Evolutionary conservation across 2,888 invertebrate genomes (phyloP).

Genomic region (Mylabris sibirica): DNA sequence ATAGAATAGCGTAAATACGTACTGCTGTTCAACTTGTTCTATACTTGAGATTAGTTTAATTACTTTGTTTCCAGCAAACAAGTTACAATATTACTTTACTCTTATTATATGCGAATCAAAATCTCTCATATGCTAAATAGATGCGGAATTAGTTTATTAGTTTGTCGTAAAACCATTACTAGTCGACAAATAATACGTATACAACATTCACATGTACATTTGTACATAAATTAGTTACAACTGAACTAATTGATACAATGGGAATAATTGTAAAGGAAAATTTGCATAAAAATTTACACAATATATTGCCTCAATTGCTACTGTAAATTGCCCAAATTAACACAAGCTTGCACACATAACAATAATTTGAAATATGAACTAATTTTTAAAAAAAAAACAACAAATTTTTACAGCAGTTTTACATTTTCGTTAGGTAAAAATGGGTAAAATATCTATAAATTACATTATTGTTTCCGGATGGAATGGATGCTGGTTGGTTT

Average conservation of each 20-base stretch:
- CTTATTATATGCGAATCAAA: conserved; percentile 42
- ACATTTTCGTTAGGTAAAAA: background rate
- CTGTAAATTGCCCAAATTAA: background rate
- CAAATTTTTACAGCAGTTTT: background rate
- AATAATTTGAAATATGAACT: background rate
- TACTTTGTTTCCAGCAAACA: conserved; percentile 47
- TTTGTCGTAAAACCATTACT: background rate
- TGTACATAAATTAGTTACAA: conserved; percentile 1
- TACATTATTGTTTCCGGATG: conserved; percentile 30
- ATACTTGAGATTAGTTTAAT: conserved; percentile 56
- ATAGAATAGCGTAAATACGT: conserved; percentile 52
- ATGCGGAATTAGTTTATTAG: conserved; percentile 24
- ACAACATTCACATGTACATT: background rate
- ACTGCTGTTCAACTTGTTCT: conserved; percentile 41
- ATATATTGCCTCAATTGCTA: background rate
- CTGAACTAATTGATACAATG: conserved; percentile 1
- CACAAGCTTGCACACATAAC: background rate
- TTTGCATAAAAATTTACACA: background rate
- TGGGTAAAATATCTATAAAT: conserved; percentile 34
- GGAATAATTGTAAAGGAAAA: background rate
- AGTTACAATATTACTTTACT: conserved; percentile 43
- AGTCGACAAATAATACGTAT: background rate
- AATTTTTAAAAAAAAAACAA: background rate
- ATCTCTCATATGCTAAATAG: conserved; percentile 41
- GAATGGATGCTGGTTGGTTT: conserved; percentile 16